Evolutionary conservation across 2,113 vertebrate genomes (phyloP).

Genomic region (Oreochromis spilurus): DNA sequence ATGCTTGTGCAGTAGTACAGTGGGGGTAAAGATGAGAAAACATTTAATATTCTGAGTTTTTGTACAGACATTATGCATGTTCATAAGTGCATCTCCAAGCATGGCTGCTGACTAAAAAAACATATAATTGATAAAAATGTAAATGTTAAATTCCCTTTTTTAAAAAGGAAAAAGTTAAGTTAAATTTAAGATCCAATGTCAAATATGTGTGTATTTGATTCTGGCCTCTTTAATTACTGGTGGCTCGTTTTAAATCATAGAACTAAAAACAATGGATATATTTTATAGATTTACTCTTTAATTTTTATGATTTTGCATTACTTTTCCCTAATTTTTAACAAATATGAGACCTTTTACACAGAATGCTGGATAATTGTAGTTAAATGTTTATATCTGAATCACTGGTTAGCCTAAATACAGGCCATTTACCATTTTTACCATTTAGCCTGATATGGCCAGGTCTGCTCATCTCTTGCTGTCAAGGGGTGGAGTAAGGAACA

Average conservation of each 20-base stretch:
- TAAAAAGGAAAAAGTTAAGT: background rate
- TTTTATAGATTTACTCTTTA: background rate
- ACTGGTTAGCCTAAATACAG: background rate
- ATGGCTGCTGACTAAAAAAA: background rate
- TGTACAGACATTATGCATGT: background rate
- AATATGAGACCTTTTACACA: background rate
- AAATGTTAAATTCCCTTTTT: background rate
- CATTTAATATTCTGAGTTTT: fast-evolving
- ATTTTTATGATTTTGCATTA: background rate
- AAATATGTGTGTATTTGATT: background rate
- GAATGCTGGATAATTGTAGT: background rate
- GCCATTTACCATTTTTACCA: no score
- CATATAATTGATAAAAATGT: background rate
- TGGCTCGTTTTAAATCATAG: background rate
- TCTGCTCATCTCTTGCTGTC: background rate
- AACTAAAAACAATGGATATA: background rate
- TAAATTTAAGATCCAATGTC: background rate
- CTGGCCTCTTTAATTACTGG: background rate
- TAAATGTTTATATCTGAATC: background rate
- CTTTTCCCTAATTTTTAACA: background rate
- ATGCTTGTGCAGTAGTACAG: background rate
- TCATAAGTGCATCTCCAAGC: no score
- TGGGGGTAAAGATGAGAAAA: background rate
- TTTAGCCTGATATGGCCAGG: background rate
- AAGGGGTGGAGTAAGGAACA: background rate